Evolutionary conservation across 2,113 vertebrate genomes (phyloP), one percentile per base, ranked within the genome.

Genomic region (Colinus virginianus): DNA sequence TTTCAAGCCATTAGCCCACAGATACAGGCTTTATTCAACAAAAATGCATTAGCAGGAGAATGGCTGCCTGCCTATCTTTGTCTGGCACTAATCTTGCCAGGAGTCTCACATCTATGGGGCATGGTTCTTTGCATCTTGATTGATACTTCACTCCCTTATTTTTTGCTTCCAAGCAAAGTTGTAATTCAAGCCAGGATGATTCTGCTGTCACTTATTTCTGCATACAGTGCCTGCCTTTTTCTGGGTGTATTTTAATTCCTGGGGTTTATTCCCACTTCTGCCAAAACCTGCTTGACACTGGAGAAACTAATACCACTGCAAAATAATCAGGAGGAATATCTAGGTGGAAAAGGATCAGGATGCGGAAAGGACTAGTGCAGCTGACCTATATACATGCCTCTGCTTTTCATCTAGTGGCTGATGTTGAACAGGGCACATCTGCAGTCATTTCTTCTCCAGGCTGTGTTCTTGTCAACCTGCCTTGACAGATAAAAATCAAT

Each of bases 1-100:
- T 96, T 95, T 95, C 62, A 87, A 95, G 84, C 78, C 69, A 97
- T 97, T 96, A 95, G 95, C 69, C 78, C 90, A 71, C 49, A 88
- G 69, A 95, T 84, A 85, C 22, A 62, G 59, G 59, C 69, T 94
- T 91, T 93, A 90, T 93, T 96, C 74, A 89, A 53, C n/a, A 93
- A 34, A 55, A 85, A 61, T 80, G 62, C 84, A 68, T 92, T 69
- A 74, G 82, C 77, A 53, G 84, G 62, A 93, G 88, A 80, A 90
- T 77, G 93, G 91, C 84, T 86, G 88, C 3, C 58, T 92, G 92
- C 90, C 75, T 95, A 72, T 66, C 72, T 90, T 78, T 55, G 68
- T 78, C 89, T 93, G 87, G 89, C 87, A 58, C 64, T 84, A 76
- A 70, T 92, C 53, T n/a, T 76, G 68, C 88, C 75, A 90, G 71